A percentile compares a stretch with the other conserved stretches of the same genome.
Conservation (phyloP, 2,113 vertebrate species). For the Microtus pennsylvanicus region DNA sequence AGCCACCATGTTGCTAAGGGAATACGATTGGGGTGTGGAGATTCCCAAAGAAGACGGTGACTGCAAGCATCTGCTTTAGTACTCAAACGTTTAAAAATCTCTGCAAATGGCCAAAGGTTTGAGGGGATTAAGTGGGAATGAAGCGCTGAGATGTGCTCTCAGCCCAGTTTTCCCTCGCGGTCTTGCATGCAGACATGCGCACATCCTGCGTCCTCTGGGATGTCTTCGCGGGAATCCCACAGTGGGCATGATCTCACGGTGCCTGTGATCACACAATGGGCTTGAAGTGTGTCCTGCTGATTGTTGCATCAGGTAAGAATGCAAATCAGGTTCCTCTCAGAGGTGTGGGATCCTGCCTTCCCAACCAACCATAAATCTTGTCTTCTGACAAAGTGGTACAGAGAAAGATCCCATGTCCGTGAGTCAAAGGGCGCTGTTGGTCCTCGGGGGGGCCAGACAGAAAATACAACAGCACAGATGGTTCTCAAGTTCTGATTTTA, state of each 20-base stretch:
- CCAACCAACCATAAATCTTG: background rate
- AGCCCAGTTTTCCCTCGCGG: slow-evolving; percentile 2
- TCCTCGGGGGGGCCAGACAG: slow-evolving; percentile 26
- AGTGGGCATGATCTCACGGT: background rate
- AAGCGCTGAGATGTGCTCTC: slow-evolving; percentile 16
- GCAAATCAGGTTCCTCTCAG: background rate
- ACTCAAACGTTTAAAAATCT: slow-evolving; percentile 40
- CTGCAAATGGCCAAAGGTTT: slow-evolving; percentile 50
- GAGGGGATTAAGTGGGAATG: slow-evolving; percentile 10
- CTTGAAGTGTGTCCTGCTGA: background rate
- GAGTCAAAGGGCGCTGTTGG: background rate
- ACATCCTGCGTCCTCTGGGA: accelerated
- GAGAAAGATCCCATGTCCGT: background rate
- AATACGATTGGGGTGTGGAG: background rate
- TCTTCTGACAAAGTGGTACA: slow-evolving; percentile 45
- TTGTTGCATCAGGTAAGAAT: background rate
- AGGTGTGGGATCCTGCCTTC: slow-evolving; percentile 1
- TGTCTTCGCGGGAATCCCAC: background rate
- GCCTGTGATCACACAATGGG: too few relatives aligned
- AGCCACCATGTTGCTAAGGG: background rate
- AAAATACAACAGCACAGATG: slow-evolving; percentile 60
- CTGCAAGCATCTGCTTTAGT: slow-evolving; percentile 34
- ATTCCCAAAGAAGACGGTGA: background rate
- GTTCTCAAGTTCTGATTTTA: slow-evolving; percentile 32
- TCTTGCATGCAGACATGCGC: background rate